Conservation (phyloP, 2,797 vertebrate species). For the Pangasius larnaudii region DNA sequence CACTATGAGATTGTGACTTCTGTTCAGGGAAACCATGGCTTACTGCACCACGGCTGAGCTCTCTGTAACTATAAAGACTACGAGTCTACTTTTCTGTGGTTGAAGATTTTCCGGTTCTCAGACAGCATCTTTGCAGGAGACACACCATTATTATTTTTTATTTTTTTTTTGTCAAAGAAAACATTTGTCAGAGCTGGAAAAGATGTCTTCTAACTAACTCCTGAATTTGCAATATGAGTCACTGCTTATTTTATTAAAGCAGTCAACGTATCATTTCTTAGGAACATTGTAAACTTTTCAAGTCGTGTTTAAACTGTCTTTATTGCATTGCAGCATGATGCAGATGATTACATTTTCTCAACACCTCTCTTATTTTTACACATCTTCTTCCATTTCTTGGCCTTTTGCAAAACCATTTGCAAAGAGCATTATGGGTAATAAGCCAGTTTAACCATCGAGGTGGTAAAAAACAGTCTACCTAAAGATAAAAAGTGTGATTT, state of each 20-base stretch:
- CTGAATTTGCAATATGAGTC: neutral
- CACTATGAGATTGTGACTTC: neutral
- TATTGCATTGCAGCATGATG: neutral
- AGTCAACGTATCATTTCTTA: neutral
- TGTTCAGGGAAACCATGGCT: neutral
- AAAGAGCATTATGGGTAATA: neutral
- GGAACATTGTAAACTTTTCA: neutral
- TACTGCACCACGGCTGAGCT: neutral
- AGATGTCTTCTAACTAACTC: neutral
- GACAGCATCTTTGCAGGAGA: neutral
- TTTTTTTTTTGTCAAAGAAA: neutral
- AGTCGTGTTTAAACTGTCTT: neutral
- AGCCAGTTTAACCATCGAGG: neutral
- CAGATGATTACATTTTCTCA: neutral
- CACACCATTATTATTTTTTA: too few relatives aligned
- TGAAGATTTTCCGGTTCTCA: neutral
- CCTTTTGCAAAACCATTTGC: neutral
- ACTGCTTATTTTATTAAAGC: neutral
- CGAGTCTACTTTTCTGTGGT: neutral
- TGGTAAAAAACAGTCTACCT: neutral
- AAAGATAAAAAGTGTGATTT: neutral
- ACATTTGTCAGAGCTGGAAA: neutral
- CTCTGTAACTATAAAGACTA: neutral
- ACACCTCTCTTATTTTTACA: neutral
- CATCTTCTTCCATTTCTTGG: neutral